Evolutionary conservation across 2,113 vertebrate genomes (phyloP).

Genomic region (Mastomys natalensis): DNA sequence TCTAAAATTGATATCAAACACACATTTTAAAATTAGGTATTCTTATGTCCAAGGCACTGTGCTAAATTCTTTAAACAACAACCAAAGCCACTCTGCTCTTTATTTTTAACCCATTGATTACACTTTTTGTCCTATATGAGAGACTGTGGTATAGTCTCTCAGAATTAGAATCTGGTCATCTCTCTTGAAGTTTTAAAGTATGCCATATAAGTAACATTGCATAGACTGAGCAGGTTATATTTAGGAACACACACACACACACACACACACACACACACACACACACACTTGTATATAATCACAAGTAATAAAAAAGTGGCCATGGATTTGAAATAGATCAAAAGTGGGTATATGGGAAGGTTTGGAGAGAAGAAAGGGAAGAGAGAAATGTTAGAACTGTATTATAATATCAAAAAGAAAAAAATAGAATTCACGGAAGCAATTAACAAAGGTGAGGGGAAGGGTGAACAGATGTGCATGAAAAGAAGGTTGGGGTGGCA

Average conservation of each 20-base stretch:
- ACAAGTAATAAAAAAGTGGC: not conserved
- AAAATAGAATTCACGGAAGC: not conserved
- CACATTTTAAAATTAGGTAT: not conserved
- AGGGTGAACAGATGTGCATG: not conserved
- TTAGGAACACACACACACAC: not conserved
- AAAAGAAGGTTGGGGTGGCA: not conserved
- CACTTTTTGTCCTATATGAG: not conserved
- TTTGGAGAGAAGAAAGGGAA: not conserved
- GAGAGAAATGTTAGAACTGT: not conserved
- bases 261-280: not conserved
- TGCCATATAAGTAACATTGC: not conserved
- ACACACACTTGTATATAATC: not conserved
- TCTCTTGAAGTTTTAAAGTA: slow-evolving; percentile 24
- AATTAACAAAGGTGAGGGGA: not conserved
- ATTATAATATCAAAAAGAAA: not conserved
- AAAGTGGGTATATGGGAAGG: not conserved
- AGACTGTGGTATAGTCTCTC: not conserved
- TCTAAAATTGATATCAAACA: not conserved
- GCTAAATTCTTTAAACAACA: not conserved
- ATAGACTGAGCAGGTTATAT: not conserved
- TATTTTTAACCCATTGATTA: not conserved
- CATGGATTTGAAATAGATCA: not conserved
- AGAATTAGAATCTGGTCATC: not conserved
- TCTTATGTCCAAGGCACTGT: not conserved
- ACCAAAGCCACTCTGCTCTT: not conserved